phyloP scores from a whole-genome alignment of 2,888 invertebrate species.

The Noctua janthe region DNA sequence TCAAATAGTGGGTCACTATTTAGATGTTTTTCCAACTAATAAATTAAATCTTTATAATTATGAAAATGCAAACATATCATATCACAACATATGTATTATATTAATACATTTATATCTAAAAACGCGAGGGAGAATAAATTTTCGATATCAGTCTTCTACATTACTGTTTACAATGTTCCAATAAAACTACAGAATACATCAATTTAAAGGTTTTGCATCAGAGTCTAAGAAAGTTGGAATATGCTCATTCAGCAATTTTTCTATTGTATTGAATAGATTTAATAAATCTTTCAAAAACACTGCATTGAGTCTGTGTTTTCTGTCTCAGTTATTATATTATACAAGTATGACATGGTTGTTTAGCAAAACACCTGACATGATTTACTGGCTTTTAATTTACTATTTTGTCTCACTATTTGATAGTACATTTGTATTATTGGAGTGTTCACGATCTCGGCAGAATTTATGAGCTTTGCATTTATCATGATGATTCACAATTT shows the following conservation, averaged over 20 bases:
- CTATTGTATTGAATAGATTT: neutral
- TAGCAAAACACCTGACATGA: slow-evolving; percentile 6
- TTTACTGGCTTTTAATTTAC: slow-evolving; percentile 43
- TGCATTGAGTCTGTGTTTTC: slow-evolving; percentile 6
- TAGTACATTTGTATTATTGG: slow-evolving; percentile 60
- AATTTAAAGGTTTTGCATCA: slow-evolving; percentile 6
- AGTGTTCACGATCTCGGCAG: slow-evolving; percentile 89
- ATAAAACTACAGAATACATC: slow-evolving; percentile 5
- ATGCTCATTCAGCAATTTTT: neutral
- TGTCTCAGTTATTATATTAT: neutral
- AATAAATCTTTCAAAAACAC: slow-evolving; percentile 9
- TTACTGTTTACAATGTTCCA: slow-evolving; percentile 24
- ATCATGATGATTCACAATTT: slow-evolving; percentile 95
- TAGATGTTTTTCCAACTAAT: neutral
- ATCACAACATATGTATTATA: slow-evolving; percentile 24
- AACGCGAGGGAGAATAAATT: slow-evolving; percentile 11
- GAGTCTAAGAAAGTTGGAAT: neutral
- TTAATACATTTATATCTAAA: slow-evolving; percentile 10
- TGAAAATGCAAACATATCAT: slow-evolving; percentile 32
- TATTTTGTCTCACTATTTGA: slow-evolving; percentile 44
- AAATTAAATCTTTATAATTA: slow-evolving; percentile 13
- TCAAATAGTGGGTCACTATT: too few relatives aligned
- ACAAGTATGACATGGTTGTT: slow-evolving; percentile 12
- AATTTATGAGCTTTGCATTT: slow-evolving; percentile 94
- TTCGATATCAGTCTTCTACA: slow-evolving; percentile 40